Evolutionary conservation across 2,797 vertebrate species (phyloP).

Genomic region (Gymnocypris eckloni): DNA sequence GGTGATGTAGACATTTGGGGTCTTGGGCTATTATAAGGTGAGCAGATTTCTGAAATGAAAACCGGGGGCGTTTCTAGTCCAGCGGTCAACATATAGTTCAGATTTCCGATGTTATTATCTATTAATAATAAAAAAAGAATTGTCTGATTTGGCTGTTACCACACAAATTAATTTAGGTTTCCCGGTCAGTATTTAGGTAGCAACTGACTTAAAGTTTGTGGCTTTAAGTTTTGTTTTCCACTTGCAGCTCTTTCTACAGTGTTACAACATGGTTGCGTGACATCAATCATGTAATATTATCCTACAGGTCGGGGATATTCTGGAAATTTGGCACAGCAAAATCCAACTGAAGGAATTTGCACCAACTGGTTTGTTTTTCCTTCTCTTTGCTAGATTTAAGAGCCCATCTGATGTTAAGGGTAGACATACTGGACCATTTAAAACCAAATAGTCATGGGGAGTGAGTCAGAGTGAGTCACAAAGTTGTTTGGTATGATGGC

Average conservation of each 20-base stretch:
- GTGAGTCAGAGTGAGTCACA: conserved; percentile 72
- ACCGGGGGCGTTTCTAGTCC: neutral
- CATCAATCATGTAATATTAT: neutral
- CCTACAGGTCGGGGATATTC: neutral
- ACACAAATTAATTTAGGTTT: neutral
- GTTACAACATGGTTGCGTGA: conserved; percentile 1
- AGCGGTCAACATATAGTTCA: neutral
- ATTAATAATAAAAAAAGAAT: neutral
- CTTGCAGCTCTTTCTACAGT: neutral
- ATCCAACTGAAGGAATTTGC: conserved; percentile 32
- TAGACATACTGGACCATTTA: conserved; percentile 64
- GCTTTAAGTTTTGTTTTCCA: neutral
- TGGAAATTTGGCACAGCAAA: conserved; percentile 15
- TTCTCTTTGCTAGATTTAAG: conserved; percentile 56
- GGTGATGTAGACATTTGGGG: conserved; percentile 6
- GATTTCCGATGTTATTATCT: neutral
- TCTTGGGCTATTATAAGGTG: neutral
- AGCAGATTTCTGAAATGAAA: conserved; percentile 11
- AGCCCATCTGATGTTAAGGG: conserved; percentile 56
- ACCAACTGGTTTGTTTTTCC: conserved; percentile 48
- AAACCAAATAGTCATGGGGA: conserved; percentile 75
- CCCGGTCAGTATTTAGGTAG: neutral
- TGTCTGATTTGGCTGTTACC: neutral
- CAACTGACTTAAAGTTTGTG: neutral
- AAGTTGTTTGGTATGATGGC: conserved; percentile 72